These are phyloP conservation scores for Eupithecia pulchellata DNA, from an alignment of 2,888 invertebrate genomes.

Conservation along the genomic window DNA sequence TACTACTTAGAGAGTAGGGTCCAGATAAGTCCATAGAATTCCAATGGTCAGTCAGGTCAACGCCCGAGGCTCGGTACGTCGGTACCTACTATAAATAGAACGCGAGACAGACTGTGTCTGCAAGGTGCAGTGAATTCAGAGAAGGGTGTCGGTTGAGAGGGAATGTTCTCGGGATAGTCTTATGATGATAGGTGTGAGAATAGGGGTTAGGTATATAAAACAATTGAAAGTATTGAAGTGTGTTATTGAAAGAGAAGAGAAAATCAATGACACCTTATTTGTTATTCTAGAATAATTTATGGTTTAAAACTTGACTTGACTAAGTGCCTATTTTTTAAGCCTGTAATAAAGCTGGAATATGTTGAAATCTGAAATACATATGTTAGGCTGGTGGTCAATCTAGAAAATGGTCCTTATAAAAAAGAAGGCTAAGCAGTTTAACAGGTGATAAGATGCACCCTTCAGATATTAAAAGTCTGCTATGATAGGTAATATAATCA, in stretches of 20 bases:
- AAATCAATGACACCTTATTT: too few relatives aligned
- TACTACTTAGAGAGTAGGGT: neutral
- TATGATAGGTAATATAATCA: neutral
- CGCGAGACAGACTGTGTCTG: constrained; percentile 24
- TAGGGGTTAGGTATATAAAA: neutral
- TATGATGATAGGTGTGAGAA: neutral
- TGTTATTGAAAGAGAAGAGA: too few relatives aligned
- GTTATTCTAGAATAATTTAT: too few relatives aligned
- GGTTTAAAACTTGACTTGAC: too few relatives aligned
- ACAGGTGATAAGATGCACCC: neutral
- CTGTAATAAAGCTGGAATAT: too few relatives aligned
- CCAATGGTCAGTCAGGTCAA: constrained; percentile 15
- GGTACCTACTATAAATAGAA: constrained; percentile 24
- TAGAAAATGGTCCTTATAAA: neutral
- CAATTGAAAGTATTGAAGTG: too few relatives aligned
- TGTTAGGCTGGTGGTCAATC: neutral
- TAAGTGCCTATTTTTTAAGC: too few relatives aligned
- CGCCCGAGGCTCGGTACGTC: neutral
- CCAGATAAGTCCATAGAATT: constrained; percentile 12
- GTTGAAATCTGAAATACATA: too few relatives aligned
- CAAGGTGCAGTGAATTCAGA: neutral
- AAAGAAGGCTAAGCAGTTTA: neutral
- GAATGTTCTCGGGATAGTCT: neutral
- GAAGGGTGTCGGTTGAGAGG: neutral
- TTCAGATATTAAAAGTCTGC: neutral